Conservation (phyloP, 2,797 vertebrate species). For the Pseudochirops cupreus region DNA sequence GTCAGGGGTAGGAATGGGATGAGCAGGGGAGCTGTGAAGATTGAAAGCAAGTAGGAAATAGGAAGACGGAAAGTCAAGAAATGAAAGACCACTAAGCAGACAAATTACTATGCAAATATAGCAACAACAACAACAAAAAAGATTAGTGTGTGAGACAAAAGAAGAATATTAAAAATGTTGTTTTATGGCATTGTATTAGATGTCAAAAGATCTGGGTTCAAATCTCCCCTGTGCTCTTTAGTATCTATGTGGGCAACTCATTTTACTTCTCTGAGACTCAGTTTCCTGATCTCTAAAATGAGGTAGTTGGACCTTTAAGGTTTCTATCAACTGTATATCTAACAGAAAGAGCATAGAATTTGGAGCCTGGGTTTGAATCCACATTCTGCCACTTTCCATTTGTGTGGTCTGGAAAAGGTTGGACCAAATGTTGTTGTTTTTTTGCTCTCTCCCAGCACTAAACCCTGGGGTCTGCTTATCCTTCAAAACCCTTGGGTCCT, state of each 20-base stretch:
- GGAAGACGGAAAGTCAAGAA: not conserved
- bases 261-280: not conserved
- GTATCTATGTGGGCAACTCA: not conserved
- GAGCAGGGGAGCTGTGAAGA: not conserved
- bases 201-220: not conserved
- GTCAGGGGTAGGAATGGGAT: not conserved
- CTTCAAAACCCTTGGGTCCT: not conserved
- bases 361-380: not conserved
- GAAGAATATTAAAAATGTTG: not conserved
- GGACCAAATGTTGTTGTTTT: not conserved
- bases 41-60: not conserved
- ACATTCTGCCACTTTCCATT: not conserved
- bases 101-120: not conserved
- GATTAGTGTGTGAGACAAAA: not conserved
- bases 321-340: not conserved
- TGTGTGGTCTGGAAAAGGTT: not conserved
- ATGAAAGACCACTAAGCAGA: not conserved
- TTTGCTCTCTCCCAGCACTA: not conserved
- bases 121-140: not conserved
- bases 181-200: not conserved
- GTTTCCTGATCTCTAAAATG: not conserved
- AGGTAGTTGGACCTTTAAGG: not conserved
- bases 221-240: not conserved
- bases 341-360: not conserved
- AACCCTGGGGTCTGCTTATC: not conserved